Evolutionary conservation across 2,888 invertebrate species (phyloP), one percentile per base, ranked within the genome.

Genomic region (Gonocerus acuteangulatus): DNA sequence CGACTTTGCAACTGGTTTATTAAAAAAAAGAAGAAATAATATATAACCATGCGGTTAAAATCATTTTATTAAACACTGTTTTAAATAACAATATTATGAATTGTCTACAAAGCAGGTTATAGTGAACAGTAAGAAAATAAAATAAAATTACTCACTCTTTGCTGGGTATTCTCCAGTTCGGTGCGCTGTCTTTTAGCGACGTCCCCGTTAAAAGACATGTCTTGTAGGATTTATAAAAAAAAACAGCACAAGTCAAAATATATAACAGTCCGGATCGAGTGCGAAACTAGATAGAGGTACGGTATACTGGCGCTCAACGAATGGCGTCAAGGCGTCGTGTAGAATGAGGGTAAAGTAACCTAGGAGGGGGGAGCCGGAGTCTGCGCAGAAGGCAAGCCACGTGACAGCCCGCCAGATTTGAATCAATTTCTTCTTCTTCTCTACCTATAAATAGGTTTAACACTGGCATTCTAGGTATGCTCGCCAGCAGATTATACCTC

Each of bases 191-290:
- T 73, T 70, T 76, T 76, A 52, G 74, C 75, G 69, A 75, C 74
- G 64, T 76, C 76, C 65, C 76, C 76, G 72, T 76, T 76, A 73
- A 74, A 76, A 70, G 76, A 75, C 76, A 76, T 76, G 22, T 58
- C 34, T 18, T 16, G n/a, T 3, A 13, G 18, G 9, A 9, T 16
- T 47, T 23, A 44, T 18, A 11, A 4, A 15, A 27, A 39, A 59
- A 16, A n/a, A 48, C 15, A 23, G 13, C 4, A 11, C 15, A 34
- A 48, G 34, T 48, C 32, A 58, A 32, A 32, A 32, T 45, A 34
- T 19, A 21, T 48, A 39, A 15, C 15, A 61, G n/a, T 7, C 22
- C 51, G n/a, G 27, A 13, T 13, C 7, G 27, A 27, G 4, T 27
- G 4, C 4, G 27, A 27, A 27, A 27, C 27, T 27, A 6, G 27